Evolutionary conservation across 2,888 invertebrate genomes (phyloP).

Genomic region (Cephus nigrinus): DNA sequence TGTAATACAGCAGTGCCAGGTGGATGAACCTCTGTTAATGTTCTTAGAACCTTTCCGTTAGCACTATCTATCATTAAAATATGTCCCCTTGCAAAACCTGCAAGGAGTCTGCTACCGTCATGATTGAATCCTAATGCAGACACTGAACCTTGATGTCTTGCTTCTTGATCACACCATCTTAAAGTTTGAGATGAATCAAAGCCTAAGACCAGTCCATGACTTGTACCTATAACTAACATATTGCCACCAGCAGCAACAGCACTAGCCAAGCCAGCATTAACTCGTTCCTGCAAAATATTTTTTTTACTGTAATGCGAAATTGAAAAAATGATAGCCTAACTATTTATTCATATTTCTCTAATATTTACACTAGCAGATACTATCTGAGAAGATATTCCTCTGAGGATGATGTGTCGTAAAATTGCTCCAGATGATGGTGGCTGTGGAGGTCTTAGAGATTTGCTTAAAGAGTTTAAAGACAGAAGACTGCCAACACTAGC

Average conservation of each 20-base stretch:
- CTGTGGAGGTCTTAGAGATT: constrained; percentile 60
- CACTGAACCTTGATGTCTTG: constrained; percentile 80
- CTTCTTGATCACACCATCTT: constrained; percentile 87
- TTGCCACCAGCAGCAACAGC: constrained; percentile 81
- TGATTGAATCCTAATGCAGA: constrained; percentile 87
- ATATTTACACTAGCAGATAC: constrained; percentile 82
- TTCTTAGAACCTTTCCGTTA: constrained; percentile 81
- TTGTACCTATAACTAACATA: constrained; percentile 91
- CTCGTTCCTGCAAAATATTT: constrained; percentile 76
- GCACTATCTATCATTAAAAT: constrained; percentile 91
- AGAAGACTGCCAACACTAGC: constrained; percentile 69
- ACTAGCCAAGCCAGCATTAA: constrained; percentile 89
- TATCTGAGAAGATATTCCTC: constrained; percentile 90
- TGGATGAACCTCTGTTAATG: constrained; percentile 83
- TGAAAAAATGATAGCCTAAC: constrained; percentile 13
- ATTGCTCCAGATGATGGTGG: constrained; percentile 72
- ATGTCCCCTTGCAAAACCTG: constrained; percentile 82
- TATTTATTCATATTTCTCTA: constrained; percentile 9
- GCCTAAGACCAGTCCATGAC: constrained; percentile 89
- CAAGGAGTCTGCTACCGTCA: constrained; percentile 86
- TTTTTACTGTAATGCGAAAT: constrained; percentile 7
- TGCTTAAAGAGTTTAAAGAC: constrained; percentile 62
- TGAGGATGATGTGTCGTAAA: constrained; percentile 82
- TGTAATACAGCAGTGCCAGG: constrained; percentile 86
- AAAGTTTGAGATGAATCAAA: constrained; percentile 89